A percentile compares a stretch with the other conserved stretches of the same genome.
These are phyloP conservation scores for Phycodurus eques DNA, from an alignment of 2,113 vertebrate species.

Conservation along the genomic window DNA sequence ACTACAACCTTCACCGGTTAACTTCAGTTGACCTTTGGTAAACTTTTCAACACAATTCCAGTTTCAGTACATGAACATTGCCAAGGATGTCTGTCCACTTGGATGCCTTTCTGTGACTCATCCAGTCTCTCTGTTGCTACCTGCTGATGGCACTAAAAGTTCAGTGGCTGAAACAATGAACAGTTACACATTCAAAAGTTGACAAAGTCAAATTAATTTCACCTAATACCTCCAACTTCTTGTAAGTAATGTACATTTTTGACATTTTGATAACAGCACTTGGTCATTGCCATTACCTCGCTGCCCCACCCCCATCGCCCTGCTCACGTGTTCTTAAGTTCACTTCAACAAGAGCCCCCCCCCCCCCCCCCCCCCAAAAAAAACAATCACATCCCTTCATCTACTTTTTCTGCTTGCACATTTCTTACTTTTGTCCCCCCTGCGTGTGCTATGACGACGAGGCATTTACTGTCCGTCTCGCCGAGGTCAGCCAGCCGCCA, in stretches of 20 bases:
- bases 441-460: not conserved
- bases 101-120: no score
- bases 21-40: no score
- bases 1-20: not conserved
- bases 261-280: not conserved
- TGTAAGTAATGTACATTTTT: not conserved
- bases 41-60: no score
- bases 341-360: not conserved
- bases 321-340: not conserved
- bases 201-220: not conserved
- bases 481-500: not conserved
- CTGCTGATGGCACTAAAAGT: no score
- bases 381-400: not conserved
- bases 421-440: not conserved
- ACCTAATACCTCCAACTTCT: not conserved
- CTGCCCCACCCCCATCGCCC: no score
- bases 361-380: no score
- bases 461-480: conserved; percentile 1
- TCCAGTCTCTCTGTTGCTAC: no score
- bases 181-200: not conserved
- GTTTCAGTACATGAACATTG: no score
- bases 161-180: no score
- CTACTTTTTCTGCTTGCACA: not conserved
- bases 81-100: no score
- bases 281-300: not conserved